Evolutionary conservation across 2,113 vertebrate genomes (phyloP).

Genomic region (Labeo rohita): DNA sequence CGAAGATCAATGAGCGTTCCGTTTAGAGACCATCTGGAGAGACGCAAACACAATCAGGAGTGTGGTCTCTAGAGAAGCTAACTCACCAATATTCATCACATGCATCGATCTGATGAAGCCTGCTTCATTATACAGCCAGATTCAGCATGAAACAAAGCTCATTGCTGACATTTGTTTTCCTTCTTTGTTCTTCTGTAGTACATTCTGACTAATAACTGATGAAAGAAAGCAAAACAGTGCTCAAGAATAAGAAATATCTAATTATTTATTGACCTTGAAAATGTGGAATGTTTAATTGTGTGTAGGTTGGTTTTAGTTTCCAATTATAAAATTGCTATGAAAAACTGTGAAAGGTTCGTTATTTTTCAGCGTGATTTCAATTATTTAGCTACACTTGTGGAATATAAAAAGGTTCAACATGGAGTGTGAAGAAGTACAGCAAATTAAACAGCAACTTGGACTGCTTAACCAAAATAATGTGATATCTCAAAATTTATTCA

Average conservation of each 20-base stretch:
- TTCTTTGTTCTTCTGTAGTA: not conserved
- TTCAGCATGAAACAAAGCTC: conserved; percentile 54
- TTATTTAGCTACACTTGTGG: not conserved
- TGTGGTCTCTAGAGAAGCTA: conserved; percentile 64
- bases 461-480: not conserved
- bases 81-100: conserved; percentile 68
- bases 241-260: not conserved
- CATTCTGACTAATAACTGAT: conserved; percentile 15
- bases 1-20: conserved; percentile 82
- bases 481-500: not conserved
- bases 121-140: conserved; percentile 60
- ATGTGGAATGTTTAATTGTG: not conserved
- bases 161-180: conserved; percentile 49
- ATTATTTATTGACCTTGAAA: conserved; percentile 1
- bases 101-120: conserved; percentile 68
- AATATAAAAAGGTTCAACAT: not conserved
- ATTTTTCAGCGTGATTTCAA: conserved; percentile 6
- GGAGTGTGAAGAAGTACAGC: not conserved
- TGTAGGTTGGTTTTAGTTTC: not conserved
- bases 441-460: not conserved
- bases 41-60: conserved; percentile 82
- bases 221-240: conserved; percentile 20
- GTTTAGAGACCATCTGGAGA: conserved; percentile 87
- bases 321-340: not conserved
- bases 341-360: conserved; percentile 1